phyloP scores from a whole-genome alignment of 1,140 invertebrate genomes.

The Drosophila santomea region DNA sequence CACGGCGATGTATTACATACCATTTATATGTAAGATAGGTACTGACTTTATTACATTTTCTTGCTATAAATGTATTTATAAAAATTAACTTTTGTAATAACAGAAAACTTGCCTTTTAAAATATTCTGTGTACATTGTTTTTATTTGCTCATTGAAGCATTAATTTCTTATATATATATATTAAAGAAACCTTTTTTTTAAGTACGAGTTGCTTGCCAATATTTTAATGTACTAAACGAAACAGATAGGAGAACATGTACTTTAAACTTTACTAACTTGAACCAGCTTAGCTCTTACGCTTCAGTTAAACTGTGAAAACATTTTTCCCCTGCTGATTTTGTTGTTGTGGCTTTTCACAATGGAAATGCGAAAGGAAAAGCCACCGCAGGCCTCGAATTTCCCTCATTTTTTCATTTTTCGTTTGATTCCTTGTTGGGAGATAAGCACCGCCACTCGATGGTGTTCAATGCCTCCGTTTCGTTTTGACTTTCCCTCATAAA shows the following conservation, averaged over 20 bases:
- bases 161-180: no score
- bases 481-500: constrained; percentile 58
- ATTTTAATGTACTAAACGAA: background rate
- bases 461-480: constrained; percentile 32
- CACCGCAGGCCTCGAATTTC: background rate
- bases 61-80: no score
- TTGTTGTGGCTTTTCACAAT: background rate
- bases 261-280: constrained; percentile 13
- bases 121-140: no score
- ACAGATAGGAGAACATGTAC: background rate
- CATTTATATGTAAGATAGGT: no score
- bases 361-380: constrained; percentile 9
- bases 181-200: no score
- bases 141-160: no score
- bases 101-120: no score
- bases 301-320: constrained; percentile 5
- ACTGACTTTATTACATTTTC: no score
- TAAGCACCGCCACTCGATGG: constrained; percentile 35
- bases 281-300: constrained; percentile 8
- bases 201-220: background rate
- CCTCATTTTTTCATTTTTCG: background rate
- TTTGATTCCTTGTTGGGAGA: constrained; percentile 9
- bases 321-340: constrained; percentile 6
- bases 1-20: no score
- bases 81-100: no score